Evolutionary conservation across 2,888 invertebrate genomes (phyloP).

Genomic region (Rotaria magnacalcarata): DNA sequence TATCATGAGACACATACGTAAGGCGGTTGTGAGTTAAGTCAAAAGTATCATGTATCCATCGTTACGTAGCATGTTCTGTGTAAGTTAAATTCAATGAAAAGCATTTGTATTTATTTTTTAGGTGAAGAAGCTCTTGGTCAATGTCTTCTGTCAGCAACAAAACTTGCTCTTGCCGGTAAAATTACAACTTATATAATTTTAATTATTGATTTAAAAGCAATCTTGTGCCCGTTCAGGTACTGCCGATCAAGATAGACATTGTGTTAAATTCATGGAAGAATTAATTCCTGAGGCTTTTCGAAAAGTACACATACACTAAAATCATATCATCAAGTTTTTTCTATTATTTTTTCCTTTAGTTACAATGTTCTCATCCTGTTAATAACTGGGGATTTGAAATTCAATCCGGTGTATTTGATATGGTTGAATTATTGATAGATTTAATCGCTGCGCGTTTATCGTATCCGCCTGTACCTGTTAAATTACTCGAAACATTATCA

Average conservation of each 20-base stretch:
- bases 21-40: no score
- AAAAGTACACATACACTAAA: slow-evolving; percentile 52
- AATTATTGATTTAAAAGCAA: neutral
- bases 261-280: slow-evolving; percentile 59
- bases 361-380: slow-evolving; percentile 58
- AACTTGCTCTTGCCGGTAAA: slow-evolving; percentile 58
- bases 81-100: no score
- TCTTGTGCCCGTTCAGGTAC: slow-evolving; percentile 52
- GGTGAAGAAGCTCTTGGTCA: slow-evolving; percentile 61
- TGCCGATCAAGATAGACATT: slow-evolving; percentile 59
- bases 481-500: slow-evolving; percentile 56
- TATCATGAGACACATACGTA: no score
- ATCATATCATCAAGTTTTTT: no score
- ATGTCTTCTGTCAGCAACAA: slow-evolving; percentile 60
- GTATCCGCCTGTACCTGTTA: slow-evolving; percentile 56
- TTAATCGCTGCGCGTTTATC: slow-evolving; percentile 58
- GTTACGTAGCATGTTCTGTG: no score
- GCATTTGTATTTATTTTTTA: neutral
- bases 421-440: slow-evolving; percentile 60
- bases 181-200: neutral
- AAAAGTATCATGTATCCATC: no score
- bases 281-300: slow-evolving; percentile 61
- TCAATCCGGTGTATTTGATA: slow-evolving; percentile 61
- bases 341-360: no score
- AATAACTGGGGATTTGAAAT: slow-evolving; percentile 61